Percentiles rank a stretch among this genome's conserved stretches.
Evolutionary conservation across 92 coral and sea anemone genomes (phyloP).

Genomic region (Siderastrea radians): DNA sequence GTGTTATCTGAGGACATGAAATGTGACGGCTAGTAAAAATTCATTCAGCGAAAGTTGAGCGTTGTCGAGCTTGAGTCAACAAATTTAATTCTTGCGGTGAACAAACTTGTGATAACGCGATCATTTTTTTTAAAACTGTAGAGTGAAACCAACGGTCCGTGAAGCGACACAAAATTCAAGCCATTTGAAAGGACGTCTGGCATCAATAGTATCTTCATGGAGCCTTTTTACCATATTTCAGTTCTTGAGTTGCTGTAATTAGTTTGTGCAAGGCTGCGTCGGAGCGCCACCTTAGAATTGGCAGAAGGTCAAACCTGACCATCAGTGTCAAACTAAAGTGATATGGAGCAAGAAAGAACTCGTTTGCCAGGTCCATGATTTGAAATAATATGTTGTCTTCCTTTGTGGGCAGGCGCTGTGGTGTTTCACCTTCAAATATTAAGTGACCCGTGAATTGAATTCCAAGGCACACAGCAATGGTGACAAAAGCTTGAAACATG

Average conservation of each 20-base stretch:
- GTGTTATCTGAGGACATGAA: no score
- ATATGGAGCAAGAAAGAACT: constrained; percentile 81
- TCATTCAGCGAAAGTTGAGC: no score
- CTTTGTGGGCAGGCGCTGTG: constrained; percentile 61
- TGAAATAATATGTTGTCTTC: constrained; percentile 84
- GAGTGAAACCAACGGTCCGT: no score
- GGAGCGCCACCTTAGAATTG: constrained; percentile 94
- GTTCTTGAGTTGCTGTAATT: constrained; percentile 71
- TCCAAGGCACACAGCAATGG: constrained; percentile 67
- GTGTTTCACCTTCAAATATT: constrained; percentile 71
- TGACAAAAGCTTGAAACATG: constrained; percentile 62
- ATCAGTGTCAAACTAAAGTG: constrained; percentile 87
- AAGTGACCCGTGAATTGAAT: constrained; percentile 77
- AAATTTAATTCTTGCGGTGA: no score
- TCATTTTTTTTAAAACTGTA: no score
- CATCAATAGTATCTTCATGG: constrained; percentile 47
- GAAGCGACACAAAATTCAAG: no score
- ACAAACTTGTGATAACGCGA: no score
- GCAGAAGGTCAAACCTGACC: constrained; percentile 82
- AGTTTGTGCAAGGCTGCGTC: constrained; percentile 90
- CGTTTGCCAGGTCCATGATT: constrained; percentile 75
- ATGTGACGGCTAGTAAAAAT: no score
- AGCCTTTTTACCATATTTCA: constrained; percentile 80
- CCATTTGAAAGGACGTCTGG: neutral
- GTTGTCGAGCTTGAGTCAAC: no score